Conservation (phyloP, 64 coral and sea anemone genomes). For the Exaiptasia diaphana region DNA sequence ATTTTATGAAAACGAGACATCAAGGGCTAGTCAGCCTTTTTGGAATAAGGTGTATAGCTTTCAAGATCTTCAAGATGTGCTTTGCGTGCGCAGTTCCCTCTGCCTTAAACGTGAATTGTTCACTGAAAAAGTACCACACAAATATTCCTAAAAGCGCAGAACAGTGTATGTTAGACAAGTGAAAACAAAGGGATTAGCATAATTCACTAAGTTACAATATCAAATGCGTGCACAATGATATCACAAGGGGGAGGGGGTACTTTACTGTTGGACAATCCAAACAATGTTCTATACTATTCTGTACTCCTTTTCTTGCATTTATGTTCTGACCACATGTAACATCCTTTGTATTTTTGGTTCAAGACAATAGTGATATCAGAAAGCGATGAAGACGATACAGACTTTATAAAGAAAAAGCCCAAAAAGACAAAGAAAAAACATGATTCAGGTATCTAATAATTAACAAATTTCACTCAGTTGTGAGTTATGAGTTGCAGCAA, state of each 20-base stretch:
- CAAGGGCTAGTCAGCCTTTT: no score
- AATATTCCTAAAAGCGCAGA: no score
- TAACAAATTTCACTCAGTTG: background rate
- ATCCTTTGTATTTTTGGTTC: background rate
- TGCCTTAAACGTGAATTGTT: no score
- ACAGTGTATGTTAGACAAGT: background rate
- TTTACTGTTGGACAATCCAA: background rate
- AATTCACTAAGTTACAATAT: background rate
- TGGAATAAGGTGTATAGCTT: no score
- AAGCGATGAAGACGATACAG: conserved; percentile 45
- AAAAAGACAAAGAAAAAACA: conserved; percentile 30
- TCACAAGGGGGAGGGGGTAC: no score
- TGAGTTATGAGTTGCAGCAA: no score
- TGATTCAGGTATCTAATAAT: background rate
- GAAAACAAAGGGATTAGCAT: conserved; percentile 1
- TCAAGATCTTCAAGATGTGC: no score
- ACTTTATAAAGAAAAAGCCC: background rate
- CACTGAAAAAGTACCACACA: no score
- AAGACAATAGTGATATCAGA: conserved; percentile 8
- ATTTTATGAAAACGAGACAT: no score
- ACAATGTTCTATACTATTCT: no score
- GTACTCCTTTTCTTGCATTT: background rate
- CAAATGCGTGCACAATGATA: background rate
- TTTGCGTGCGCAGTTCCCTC: no score
- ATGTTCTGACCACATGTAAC: no score